Evolutionary conservation across 1,140 invertebrate species (phyloP).

Genomic region (Rhizoglyphus robini): DNA sequence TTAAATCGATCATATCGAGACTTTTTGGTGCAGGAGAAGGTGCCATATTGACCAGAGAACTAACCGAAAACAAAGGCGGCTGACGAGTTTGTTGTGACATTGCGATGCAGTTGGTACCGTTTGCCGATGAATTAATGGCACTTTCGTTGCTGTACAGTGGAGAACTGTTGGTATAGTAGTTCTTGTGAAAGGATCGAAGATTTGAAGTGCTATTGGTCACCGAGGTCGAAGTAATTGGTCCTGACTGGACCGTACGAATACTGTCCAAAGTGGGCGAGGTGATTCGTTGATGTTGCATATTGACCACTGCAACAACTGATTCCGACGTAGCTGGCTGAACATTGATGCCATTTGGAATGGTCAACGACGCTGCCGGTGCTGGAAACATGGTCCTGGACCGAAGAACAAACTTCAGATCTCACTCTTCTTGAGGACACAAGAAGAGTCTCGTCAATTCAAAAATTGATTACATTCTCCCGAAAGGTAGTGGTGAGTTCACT

Average conservation of each 20-base stretch:
- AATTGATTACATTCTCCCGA: too few species aligned
- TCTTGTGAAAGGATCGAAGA: background rate
- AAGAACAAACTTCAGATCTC: too few species aligned
- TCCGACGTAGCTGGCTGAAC: background rate
- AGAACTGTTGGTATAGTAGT: background rate
- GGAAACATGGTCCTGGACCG: too few species aligned
- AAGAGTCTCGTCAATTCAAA: background rate
- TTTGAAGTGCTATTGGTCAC: background rate
- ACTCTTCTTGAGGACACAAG: background rate
- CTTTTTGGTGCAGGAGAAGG: background rate
- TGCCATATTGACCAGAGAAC: constrained; percentile 10
- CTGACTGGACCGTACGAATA: background rate
- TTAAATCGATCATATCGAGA: background rate
- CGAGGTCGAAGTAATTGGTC: background rate
- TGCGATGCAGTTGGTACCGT: background rate
- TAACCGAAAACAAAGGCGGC: background rate
- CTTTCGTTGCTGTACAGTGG: background rate
- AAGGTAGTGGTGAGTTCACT: too few species aligned
- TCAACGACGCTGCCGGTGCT: background rate
- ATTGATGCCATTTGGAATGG: background rate
- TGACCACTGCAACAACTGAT: background rate
- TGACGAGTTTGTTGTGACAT: background rate
- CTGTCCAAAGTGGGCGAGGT: background rate
- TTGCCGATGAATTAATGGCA: background rate
- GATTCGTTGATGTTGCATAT: background rate